Evolutionary conservation across 2,888 invertebrate genomes (phyloP).

Genomic region (Acanthosepion lycidas): DNA sequence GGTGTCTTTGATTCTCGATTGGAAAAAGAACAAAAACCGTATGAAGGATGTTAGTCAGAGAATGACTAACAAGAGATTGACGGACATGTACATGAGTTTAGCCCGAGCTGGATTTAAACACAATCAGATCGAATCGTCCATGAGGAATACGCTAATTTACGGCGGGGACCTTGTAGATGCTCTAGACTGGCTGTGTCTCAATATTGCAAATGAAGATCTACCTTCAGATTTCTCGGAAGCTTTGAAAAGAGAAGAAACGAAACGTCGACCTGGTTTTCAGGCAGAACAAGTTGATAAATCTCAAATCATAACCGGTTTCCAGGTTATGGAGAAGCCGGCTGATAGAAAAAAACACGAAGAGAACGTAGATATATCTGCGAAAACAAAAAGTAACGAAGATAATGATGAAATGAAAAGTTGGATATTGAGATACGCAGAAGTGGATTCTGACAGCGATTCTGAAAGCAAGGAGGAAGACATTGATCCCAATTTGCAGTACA

Average conservation of each 20-base stretch:
- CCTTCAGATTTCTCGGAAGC: conserved; percentile 72
- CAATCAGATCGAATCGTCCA: conserved; percentile 69
- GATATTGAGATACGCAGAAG: conserved; percentile 70
- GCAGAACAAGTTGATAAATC: conserved; percentile 43
- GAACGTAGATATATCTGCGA: neutral
- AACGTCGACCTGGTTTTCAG: conserved; percentile 67
- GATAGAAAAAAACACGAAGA: neutral
- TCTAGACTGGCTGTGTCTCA: conserved; percentile 73
- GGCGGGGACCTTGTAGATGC: conserved; percentile 73
- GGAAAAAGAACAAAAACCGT: conserved; percentile 55
- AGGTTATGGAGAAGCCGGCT: conserved; percentile 46
- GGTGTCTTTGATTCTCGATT: conserved; percentile 60
- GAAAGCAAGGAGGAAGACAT: conserved; percentile 54
- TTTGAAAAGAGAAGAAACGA: conserved; percentile 65
- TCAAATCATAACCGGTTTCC: conserved; percentile 48
- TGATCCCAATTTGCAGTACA: conserved; percentile 66
- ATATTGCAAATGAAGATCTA: conserved; percentile 70
- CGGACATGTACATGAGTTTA: conserved; percentile 69
- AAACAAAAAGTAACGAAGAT: neutral
- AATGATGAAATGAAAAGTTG: conserved; percentile 64
- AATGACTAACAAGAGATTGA: conserved; percentile 63
- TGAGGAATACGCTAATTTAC: conserved; percentile 66
- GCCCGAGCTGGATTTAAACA: conserved; percentile 69
- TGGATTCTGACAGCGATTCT: conserved; percentile 59
- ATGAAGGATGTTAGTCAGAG: conserved; percentile 61